Evolutionary conservation across 2,888 invertebrate species (phyloP), one percentile per base, ranked within the genome.

Genomic region (Acrobasis consociella): DNA sequence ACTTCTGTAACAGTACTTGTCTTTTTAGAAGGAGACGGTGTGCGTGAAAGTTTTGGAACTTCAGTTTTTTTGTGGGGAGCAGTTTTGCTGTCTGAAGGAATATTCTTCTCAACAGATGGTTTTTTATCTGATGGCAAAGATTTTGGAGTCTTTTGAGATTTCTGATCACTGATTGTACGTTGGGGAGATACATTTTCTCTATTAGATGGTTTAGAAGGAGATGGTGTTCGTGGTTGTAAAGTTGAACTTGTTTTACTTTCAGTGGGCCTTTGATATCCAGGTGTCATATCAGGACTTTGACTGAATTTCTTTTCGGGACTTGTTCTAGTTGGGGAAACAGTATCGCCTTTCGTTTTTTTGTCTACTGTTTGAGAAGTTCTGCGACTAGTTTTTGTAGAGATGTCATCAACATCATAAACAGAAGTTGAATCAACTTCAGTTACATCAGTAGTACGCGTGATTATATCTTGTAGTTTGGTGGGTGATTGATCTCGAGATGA

Each of bases 391-490:
- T 55, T 63, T n/a, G 67, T 64, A 37, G 50, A 39, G 16, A 51
- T 16, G 46, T 60, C 58, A 49, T 60, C 60, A 10, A 52, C 38
- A 13, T 52, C 15, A 53, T 58, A 15, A 42, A 50, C 62, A 22
- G 59, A 38, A 39, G 38, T n/a, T 17, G 60, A 53, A n/a, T 49
- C 10, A 51, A 51, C n/a, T 2, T 60, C 49, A 17, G 15, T 38
- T 39, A 15, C 37, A 10, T 60, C 50, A 53, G 49, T 46, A 22
- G 46, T 52, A 22, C 11, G 10, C 22, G 69, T 67, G 53, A 75
- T 77, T 37, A 79, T 78, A 61, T 84, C 80, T 64, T 77, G 72
- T n/a, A 80, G 68, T 71, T 87, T 85, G 15, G 80, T 76, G 0
- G 85, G 83, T 5, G 86, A 86, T 49, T 64, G 77, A n/a, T 82